phyloP scores from a whole-genome alignment of 2,113 vertebrate species.

The Antennarius striatus region DNA sequence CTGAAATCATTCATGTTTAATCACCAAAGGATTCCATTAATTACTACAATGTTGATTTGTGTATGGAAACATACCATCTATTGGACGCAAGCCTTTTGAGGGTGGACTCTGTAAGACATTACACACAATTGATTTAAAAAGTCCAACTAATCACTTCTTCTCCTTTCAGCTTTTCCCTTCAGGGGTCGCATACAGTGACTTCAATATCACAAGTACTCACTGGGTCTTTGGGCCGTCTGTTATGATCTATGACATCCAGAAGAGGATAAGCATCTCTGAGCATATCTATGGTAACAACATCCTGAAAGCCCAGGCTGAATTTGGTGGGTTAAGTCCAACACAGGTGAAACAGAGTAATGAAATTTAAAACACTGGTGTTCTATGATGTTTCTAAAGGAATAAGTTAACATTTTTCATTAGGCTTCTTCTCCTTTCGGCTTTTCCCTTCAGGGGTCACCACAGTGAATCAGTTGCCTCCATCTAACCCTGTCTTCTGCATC shows the following conservation, averaged over 20 bases:
- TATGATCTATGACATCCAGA: constrained; percentile 91
- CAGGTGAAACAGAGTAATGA: not conserved
- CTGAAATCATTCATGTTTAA: no score
- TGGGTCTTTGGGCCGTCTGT: constrained; percentile 85
- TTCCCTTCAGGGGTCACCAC: no score
- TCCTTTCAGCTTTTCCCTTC: no score
- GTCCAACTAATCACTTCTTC: not conserved
- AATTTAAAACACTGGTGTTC: not conserved
- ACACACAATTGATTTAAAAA: not conserved
- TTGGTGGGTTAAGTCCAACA: constrained; percentile 59
- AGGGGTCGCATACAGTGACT: not conserved
- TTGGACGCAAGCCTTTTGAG: constrained; percentile 80
- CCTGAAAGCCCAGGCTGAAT: constrained; percentile 88
- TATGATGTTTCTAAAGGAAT: not conserved
- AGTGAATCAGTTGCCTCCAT: no score
- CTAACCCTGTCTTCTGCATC: no score
- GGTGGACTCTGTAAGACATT: constrained; percentile 78
- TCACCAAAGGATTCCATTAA: not conserved
- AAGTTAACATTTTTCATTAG: no score
- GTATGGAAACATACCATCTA: constrained; percentile 85
- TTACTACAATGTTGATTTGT: not conserved
- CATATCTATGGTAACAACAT: constrained; percentile 88
- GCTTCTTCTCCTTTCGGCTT: no score
- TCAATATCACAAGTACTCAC: constrained; percentile 69
- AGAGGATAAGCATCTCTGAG: constrained; percentile 88